Evolutionary conservation across 2,888 invertebrate species (phyloP).

Genomic region (Sicus ferrugineus): DNA sequence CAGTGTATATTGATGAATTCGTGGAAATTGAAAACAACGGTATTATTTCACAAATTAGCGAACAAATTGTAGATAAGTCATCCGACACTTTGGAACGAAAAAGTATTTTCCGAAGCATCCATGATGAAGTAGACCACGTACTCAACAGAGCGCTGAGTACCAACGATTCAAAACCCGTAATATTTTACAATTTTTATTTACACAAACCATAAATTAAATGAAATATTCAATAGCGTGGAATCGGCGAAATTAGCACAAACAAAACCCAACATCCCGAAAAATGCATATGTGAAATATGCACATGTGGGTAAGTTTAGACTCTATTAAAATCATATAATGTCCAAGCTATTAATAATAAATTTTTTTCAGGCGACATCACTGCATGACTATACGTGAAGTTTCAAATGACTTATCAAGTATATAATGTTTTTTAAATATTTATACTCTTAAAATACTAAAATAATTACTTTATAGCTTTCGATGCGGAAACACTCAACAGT

Average conservation of each 20-base stretch:
- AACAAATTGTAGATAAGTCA: slow-evolving; percentile 45
- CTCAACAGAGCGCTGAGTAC: slow-evolving; percentile 46
- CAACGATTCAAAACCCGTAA: slow-evolving; percentile 60
- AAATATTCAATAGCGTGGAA: slow-evolving; percentile 51
- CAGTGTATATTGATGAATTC: slow-evolving; percentile 61
- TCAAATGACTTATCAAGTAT: slow-evolving; percentile 45
- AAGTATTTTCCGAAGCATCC: slow-evolving; percentile 58
- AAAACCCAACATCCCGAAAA: slow-evolving; percentile 73
- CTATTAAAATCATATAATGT: background rate
- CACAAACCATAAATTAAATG: background rate
- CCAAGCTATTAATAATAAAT: background rate
- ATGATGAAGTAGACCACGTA: slow-evolving; percentile 60
- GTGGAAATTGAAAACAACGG: slow-evolving; percentile 64
- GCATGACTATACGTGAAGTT: slow-evolving; percentile 65
- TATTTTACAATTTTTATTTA: slow-evolving; percentile 24
- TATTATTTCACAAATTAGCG: slow-evolving; percentile 57
- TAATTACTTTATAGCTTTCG: background rate
- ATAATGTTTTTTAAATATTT: background rate
- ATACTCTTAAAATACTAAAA: slow-evolving; percentile 23
- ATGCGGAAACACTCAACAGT: slow-evolving; percentile 37
- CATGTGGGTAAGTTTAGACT: slow-evolving; percentile 80
- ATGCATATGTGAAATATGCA: slow-evolving; percentile 90
- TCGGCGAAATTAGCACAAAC: slow-evolving; percentile 52
- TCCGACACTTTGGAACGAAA: slow-evolving; percentile 58
- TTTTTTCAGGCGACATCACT: slow-evolving; percentile 78